Evolutionary conservation across 2,888 invertebrate genomes (phyloP).

Genomic region (Agrotis clavis): DNA sequence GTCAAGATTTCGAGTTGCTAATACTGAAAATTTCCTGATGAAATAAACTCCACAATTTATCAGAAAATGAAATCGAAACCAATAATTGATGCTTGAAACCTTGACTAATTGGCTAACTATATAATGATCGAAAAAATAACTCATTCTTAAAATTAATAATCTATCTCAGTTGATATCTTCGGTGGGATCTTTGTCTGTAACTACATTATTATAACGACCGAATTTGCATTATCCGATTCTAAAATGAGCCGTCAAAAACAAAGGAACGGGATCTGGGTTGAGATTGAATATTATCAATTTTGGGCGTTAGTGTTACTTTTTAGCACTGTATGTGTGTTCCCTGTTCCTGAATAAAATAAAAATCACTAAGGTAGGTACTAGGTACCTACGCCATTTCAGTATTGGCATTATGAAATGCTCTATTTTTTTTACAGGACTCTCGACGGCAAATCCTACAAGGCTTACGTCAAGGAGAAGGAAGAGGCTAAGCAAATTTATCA

Average conservation of each 20-base stretch:
- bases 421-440: constrained; percentile 85
- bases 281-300: no score
- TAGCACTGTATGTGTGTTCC: background rate
- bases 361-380: no score
- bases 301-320: no score
- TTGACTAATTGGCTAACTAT: background rate
- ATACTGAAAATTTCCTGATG: background rate
- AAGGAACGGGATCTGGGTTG: no score
- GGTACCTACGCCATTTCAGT: background rate
- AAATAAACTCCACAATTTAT: background rate
- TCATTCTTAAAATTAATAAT: no score
- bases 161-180: no score
- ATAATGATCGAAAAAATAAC: no score
- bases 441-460: constrained; percentile 92
- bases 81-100: no score
- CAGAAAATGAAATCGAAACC: background rate
- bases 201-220: no score
- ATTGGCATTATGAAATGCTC: background rate
- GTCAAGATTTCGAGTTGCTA: background rate
- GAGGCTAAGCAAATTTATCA: constrained; percentile 91
- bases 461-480: constrained; percentile 92
- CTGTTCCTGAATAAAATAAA: background rate
- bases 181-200: no score
- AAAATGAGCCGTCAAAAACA: no score
- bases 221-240: no score